Base-by-base conservation (phyloP, 2,888 invertebrate species). In the Meta bourneti region DNA sequence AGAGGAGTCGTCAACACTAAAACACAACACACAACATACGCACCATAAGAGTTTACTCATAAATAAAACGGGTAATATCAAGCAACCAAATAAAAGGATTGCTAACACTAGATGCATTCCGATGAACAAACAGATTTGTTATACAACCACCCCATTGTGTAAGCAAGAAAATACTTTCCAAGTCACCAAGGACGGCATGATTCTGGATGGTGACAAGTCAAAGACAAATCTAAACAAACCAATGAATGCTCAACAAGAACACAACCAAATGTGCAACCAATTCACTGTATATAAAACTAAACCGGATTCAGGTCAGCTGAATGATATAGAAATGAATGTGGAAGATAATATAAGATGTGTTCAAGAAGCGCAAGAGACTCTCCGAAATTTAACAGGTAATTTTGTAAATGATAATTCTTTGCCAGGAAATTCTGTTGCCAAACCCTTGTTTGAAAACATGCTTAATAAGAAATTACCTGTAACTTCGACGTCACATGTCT, bases 341-440 rank as follows among this genome's bases (percentile, higher is more conserved):
- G 97, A 98, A 94, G 98, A 98, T 94, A 94, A 94, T 78, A 93
- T 93, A 85, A 97, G 97, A 0, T 96, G 98, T 87, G 97, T 98
- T 93, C 96, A 97, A 83, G 98, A 98, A 95, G 98, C 98, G 4
- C 98, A 98, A 94, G 97, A 97, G 0, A 98, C 98, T 0, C 95
- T 98, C 54, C 97, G 97, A 95, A 97, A 97, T 93, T 95, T 98
- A n/a, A 97, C 98, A 0, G 97, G 97, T 19, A 97, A 97, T 94
- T 98, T 98, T 97, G 96, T 97, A 7, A 90, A 82, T 51, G 13
- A 71, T 70, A 48, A 81, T 77, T 93, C 89, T 13, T 79, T 79
- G 20, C 51, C 51, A n/a, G 92, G 89, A 51, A 93, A 89, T 34
- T 92, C 92, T 8, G 86, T 92, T 8, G 94, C 93, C 6, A 79